Evolutionary conservation across 1,140 invertebrate species (phyloP).

Genomic region (Amphibalanus amphitrite): DNA sequence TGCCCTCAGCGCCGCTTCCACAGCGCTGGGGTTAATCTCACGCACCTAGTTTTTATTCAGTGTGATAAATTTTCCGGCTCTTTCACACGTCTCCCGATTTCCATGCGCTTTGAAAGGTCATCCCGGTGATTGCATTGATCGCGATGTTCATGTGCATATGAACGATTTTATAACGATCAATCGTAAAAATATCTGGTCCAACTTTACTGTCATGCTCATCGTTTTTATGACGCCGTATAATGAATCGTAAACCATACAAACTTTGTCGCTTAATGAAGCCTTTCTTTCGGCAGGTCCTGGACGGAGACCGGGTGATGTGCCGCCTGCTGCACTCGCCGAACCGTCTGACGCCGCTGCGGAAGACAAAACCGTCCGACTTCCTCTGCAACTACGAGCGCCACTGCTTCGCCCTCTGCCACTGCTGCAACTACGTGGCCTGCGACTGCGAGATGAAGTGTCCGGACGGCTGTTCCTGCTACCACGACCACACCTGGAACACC

Average conservation of each 20-base stretch:
- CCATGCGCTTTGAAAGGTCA: neutral
- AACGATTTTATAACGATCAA: neutral
- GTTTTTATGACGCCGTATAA: neutral
- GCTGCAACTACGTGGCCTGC: conserved; percentile 87
- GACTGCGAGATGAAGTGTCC: conserved; percentile 77
- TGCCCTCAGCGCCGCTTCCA: no score
- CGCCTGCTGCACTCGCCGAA: neutral
- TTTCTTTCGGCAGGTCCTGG: neutral
- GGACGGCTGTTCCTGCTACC: conserved; percentile 80
- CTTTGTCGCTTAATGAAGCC: neutral
- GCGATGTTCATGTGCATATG: neutral
- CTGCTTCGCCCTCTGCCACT: conserved; percentile 78
- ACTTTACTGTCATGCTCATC: neutral
- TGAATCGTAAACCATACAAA: neutral
- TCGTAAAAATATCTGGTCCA: neutral
- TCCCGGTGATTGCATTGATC: neutral
- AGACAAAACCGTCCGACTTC: conserved; percentile 50
- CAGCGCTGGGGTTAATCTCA: no score
- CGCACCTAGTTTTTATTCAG: no score
- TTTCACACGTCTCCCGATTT: neutral
- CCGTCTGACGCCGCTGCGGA: neutral
- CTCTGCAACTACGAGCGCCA: conserved; percentile 81
- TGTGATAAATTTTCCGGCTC: neutral
- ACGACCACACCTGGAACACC: conserved; percentile 80
- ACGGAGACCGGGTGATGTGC: neutral